phyloP scores from a whole-genome alignment of 1,140 invertebrate species.

The Drosophila eugracilis region DNA sequence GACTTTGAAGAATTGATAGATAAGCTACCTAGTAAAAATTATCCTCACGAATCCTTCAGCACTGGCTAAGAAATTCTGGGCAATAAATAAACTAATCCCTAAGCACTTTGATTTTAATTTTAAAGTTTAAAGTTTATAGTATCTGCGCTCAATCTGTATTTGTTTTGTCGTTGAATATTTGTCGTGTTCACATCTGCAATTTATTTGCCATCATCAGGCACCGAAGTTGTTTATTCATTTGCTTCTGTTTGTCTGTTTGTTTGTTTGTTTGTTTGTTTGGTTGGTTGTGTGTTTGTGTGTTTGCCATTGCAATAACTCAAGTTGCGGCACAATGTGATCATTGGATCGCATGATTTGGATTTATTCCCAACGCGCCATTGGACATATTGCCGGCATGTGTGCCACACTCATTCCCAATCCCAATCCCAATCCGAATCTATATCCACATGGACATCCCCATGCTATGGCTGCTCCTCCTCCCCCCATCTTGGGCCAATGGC shows the following conservation, averaged over 20 bases:
- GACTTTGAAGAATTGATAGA: too few relatives aligned
- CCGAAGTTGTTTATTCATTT: slow-evolving; percentile 58
- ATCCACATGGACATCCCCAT: slow-evolving; percentile 45
- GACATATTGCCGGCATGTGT: slow-evolving; percentile 82
- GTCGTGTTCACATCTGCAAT: slow-evolving; percentile 68
- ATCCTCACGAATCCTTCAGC: not conserved
- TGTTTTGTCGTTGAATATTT: slow-evolving; percentile 39
- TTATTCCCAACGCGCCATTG: slow-evolving; percentile 78
- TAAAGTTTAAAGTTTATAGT: slow-evolving; percentile 5
- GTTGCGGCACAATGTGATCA: slow-evolving; percentile 79
- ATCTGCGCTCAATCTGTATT: slow-evolving; percentile 23
- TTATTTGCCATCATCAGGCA: slow-evolving; percentile 64
- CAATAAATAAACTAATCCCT: not conserved
- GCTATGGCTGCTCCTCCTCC: slow-evolving; percentile 19
- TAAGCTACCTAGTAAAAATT: too few relatives aligned
- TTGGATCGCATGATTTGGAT: slow-evolving; percentile 83
- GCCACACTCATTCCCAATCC: slow-evolving; percentile 61
- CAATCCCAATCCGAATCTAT: slow-evolving; percentile 16
- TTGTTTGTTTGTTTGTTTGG: slow-evolving; percentile 20
- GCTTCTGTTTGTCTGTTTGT: slow-evolving; percentile 26
- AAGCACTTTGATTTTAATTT: slow-evolving; percentile 1
- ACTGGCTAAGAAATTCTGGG: not conserved
- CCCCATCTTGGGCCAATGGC: slow-evolving; percentile 33
- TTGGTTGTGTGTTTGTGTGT: slow-evolving; percentile 30
- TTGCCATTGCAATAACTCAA: slow-evolving; percentile 71